phyloP scores from a whole-genome alignment of 2,113 vertebrate genomes.

The Bubo bubo region DNA sequence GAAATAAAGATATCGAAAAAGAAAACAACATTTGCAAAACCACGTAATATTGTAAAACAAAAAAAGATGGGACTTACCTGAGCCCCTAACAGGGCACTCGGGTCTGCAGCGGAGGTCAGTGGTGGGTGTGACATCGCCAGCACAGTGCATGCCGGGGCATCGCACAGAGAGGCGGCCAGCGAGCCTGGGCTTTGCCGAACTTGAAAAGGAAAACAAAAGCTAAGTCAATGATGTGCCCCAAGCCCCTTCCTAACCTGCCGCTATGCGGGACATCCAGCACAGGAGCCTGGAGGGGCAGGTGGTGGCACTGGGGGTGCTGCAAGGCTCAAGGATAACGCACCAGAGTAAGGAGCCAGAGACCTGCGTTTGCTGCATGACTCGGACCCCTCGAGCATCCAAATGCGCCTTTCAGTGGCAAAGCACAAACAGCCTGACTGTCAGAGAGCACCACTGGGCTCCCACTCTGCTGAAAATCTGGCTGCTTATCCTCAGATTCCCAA shows the following conservation, averaged over 20 bases:
- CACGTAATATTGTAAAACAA: constrained; percentile 76
- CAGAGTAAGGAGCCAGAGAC: background rate
- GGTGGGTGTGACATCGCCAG: constrained; percentile 58
- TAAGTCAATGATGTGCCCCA: background rate
- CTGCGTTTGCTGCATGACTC: fast-evolving
- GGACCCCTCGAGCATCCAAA: background rate
- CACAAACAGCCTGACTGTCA: background rate
- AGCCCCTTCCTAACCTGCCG: constrained; percentile 26
- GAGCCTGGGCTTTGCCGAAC: constrained; percentile 49
- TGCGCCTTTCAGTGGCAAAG: fast-evolving
- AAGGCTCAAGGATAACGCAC: background rate
- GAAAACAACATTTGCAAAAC: constrained; percentile 67
- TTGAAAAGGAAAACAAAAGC: constrained; percentile 73
- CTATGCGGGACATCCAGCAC: background rate
- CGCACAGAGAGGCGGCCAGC: constrained; percentile 43
- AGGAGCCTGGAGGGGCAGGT: background rate
- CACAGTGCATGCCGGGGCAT: constrained; percentile 58
- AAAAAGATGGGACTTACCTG: constrained; percentile 66
- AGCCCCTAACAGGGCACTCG: constrained; percentile 40
- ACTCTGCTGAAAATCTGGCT: background rate
- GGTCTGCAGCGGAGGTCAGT: constrained; percentile 49
- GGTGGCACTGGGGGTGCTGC: background rate
- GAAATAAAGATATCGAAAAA: constrained; percentile 15
- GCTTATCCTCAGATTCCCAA: background rate
- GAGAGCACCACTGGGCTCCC: background rate